Conservation (phyloP, 2,888 invertebrate genomes). For the Octonoba sinensis region DNA sequence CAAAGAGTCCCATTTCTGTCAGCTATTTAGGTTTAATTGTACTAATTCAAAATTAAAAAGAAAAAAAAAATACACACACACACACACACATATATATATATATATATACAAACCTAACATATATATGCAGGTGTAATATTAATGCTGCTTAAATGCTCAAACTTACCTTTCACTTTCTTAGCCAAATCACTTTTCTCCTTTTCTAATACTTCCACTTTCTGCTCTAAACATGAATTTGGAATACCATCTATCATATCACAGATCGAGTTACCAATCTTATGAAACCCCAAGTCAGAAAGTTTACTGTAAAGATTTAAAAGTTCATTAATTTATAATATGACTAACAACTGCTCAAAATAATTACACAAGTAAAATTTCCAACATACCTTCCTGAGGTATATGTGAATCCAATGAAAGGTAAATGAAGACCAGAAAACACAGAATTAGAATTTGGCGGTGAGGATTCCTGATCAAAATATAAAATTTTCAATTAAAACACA, state of each 20-base stretch:
- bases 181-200: conserved; percentile 80
- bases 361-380: neutral
- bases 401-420: conserved; percentile 98
- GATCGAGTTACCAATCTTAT: conserved; percentile 42
- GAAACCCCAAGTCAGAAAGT: conserved; percentile 54
- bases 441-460: conserved; percentile 79
- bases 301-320: conserved; percentile 26
- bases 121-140: too few relatives aligned
- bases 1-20: too few relatives aligned
- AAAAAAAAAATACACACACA: too few relatives aligned
- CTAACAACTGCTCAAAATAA: neutral
- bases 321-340: neutral
- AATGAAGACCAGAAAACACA: conserved; percentile 77
- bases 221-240: conserved; percentile 69
- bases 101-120: too few relatives aligned
- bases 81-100: too few relatives aligned
- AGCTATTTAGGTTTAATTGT: too few relatives aligned
- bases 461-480: conserved; percentile 77
- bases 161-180: conserved; percentile 78
- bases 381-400: conserved; percentile 88
- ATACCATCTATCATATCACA: conserved; percentile 59
- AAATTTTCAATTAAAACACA: neutral
- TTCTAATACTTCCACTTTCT: conserved; percentile 78
- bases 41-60: too few relatives aligned
- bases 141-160: conserved; percentile 28